A percentile compares a stretch with the other conserved stretches of the same genome.
phyloP scores from a whole-genome alignment of 2,888 invertebrate species.

The Anthoptus insignis region DNA sequence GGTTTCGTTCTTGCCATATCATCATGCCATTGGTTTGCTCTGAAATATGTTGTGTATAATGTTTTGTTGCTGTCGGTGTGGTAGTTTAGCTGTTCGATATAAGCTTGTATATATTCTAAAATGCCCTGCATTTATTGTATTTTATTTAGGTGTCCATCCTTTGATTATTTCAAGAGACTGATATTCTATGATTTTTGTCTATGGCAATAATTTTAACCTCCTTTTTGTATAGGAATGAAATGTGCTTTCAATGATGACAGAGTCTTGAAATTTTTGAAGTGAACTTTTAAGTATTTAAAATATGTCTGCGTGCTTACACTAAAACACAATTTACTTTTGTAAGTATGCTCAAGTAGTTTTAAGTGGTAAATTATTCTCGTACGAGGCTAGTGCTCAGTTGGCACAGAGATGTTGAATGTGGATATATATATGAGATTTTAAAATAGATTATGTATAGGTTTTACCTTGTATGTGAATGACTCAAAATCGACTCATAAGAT shows the following conservation, averaged over 20 bases:
- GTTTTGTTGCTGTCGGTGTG: slow-evolving; percentile 54
- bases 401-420: slow-evolving; percentile 8
- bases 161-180: slow-evolving; percentile 24
- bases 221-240: background rate
- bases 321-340: slow-evolving; percentile 12
- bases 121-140: slow-evolving; percentile 53
- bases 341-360: slow-evolving; percentile 5
- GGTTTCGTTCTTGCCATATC: slow-evolving; percentile 33
- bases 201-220: background rate
- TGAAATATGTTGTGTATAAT: slow-evolving; percentile 26
- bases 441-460: slow-evolving; percentile 41
- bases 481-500: slow-evolving; percentile 21
- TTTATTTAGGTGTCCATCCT: slow-evolving; percentile 16
- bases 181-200: background rate
- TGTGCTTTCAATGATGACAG: background rate
- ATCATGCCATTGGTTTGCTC: slow-evolving; percentile 20
- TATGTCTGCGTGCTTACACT: slow-evolving; percentile 11
- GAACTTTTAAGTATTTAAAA: slow-evolving; percentile 9
- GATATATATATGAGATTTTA: slow-evolving; percentile 42
- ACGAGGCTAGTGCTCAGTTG: slow-evolving; percentile 10
- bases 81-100: slow-evolving; percentile 34
- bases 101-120: slow-evolving; percentile 52
- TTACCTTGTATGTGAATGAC: no score
- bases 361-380: background rate
- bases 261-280: slow-evolving; percentile 11